Conservation (phyloP, 2,113 vertebrate species). For the Elachura formosa region DNA sequence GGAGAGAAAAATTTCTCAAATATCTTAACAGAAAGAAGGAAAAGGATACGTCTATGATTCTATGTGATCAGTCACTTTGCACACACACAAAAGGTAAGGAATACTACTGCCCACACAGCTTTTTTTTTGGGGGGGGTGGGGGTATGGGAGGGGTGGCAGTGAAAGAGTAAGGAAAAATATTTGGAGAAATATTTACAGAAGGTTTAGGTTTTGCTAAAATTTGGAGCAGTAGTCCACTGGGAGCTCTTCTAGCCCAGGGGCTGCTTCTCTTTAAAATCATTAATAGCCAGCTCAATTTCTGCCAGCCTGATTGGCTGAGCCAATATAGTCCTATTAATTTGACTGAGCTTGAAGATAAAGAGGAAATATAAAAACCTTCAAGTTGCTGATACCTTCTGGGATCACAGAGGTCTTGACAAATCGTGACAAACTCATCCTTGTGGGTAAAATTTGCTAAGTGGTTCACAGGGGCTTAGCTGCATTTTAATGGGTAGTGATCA, state of each 20-base stretch:
- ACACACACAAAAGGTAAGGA: background rate
- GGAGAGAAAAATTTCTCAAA: background rate
- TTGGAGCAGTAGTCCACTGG: background rate
- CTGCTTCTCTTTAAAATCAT: background rate
- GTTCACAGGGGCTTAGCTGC: background rate
- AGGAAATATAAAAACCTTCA: background rate
- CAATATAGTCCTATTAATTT: conserved; percentile 19
- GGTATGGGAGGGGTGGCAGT: background rate
- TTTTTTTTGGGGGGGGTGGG: too few species aligned
- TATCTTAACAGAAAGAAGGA: background rate
- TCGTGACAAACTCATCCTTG: background rate
- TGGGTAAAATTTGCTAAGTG: background rate
- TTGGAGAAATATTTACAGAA: background rate
- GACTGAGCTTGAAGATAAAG: background rate
- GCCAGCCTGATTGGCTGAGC: background rate
- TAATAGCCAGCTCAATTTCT: background rate
- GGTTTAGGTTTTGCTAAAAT: background rate
- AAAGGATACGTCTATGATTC: background rate
- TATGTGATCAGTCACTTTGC: background rate
- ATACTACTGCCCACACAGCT: background rate
- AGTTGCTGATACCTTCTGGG: background rate
- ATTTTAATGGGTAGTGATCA: background rate
- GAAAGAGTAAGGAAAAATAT: background rate
- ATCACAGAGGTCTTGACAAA: background rate
- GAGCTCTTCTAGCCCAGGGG: background rate